Evolutionary conservation across 1,140 invertebrate species (phyloP).

Genomic region (Zaprionus tsacasi): DNA sequence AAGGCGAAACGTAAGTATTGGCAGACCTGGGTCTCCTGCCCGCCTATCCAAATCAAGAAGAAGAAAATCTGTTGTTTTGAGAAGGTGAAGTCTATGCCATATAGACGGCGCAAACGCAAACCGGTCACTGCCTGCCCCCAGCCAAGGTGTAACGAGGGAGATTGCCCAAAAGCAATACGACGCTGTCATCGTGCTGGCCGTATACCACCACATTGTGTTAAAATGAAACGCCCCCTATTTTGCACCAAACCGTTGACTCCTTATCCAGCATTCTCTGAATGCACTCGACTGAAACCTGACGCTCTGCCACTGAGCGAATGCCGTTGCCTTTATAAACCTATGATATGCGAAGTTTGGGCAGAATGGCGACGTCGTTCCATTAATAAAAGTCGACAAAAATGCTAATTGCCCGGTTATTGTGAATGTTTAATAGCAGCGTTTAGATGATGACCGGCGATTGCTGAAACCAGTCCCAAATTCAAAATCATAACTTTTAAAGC

Average conservation of each 20-base stretch:
- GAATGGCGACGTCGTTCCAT: slow-evolving; percentile 27
- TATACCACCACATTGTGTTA: slow-evolving; percentile 37
- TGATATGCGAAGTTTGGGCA: slow-evolving; percentile 62
- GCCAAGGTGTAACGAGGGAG: neutral
- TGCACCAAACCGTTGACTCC: slow-evolving; percentile 61
- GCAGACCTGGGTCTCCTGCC: slow-evolving; percentile 79
- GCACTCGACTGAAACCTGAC: slow-evolving; percentile 7
- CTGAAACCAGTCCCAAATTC: no score
- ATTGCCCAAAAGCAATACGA: slow-evolving; percentile 42
- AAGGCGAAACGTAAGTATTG: slow-evolving; percentile 72
- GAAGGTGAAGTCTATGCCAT: slow-evolving; percentile 36
- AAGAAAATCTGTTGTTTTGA: slow-evolving; percentile 69
- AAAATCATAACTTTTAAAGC: no score
- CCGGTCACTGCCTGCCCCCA: slow-evolving; percentile 49
- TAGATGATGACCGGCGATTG: no score
- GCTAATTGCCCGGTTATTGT: neutral
- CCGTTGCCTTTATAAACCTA: slow-evolving; percentile 38
- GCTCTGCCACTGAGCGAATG: slow-evolving; percentile 46
- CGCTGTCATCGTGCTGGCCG: slow-evolving; percentile 54
- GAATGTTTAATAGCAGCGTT: neutral
- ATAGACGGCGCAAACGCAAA: slow-evolving; percentile 45
- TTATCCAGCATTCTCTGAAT: slow-evolving; percentile 63
- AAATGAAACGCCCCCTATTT: neutral
- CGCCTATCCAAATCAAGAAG: slow-evolving; percentile 52
- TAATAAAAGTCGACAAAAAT: slow-evolving; percentile 10